Conservation (phyloP, 2,113 vertebrate genomes). For the Mormyrus lacerda region DNA sequence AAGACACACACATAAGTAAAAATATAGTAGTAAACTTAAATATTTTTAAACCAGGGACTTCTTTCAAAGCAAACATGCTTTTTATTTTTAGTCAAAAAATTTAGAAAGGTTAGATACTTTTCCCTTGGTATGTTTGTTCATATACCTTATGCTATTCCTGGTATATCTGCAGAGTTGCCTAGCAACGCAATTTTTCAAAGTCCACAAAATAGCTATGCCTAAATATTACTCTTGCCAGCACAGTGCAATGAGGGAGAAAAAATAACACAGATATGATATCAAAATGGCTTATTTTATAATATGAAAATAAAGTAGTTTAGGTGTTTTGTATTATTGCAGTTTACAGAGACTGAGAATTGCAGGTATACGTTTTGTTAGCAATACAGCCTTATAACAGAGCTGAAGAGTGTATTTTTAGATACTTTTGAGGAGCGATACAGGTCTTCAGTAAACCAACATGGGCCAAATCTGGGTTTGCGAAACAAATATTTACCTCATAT, state of each 20-base stretch:
- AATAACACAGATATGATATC: not conserved
- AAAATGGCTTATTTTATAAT: not conserved
- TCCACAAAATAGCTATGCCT: constrained; percentile 28
- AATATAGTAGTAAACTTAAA: not conserved
- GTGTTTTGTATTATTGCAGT: not conserved
- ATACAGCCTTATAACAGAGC: not conserved
- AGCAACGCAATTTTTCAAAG: constrained; percentile 37
- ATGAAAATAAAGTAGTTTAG: not conserved
- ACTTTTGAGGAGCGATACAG: not conserved
- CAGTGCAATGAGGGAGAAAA: not conserved
- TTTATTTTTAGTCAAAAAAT: constrained; percentile 1
- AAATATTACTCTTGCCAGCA: constrained; percentile 20
- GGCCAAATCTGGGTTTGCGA: not conserved
- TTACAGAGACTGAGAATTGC: not conserved
- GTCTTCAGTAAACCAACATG: not conserved
- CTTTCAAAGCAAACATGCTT: not conserved
- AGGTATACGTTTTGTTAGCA: not conserved
- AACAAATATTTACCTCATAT: not conserved
- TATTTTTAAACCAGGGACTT: not conserved
- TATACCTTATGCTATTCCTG: constrained; percentile 39
- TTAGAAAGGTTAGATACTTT: not conserved
- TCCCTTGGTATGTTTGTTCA: constrained; percentile 14
- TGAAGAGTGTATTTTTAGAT: not conserved
- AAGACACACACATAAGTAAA: not conserved
- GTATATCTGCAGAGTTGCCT: constrained; percentile 40